These are phyloP conservation scores for Lepidothrix coronata DNA, from an alignment of 2,113 vertebrate species.

Conservation along the genomic window DNA sequence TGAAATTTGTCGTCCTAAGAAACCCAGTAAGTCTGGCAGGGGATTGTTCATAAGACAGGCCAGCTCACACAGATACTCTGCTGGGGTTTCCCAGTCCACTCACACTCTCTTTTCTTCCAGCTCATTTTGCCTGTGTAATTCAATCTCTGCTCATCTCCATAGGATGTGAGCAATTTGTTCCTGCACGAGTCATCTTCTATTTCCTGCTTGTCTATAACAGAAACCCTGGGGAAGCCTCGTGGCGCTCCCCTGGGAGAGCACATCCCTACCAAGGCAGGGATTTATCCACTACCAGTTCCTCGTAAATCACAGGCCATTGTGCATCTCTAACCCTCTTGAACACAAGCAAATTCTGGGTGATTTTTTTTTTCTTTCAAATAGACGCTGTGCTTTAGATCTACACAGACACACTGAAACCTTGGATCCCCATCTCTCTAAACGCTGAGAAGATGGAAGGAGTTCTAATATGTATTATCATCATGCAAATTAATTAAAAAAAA, in stretches of 20 bases:
- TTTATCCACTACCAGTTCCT: neutral
- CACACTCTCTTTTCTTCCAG: neutral
- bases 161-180: conserved; percentile 47
- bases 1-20: neutral
- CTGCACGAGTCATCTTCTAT: conserved; percentile 3
- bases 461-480: neutral
- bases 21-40: neutral
- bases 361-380: neutral
- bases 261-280: neutral
- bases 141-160: conserved; percentile 2
- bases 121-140: conserved; percentile 18
- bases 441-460: neutral
- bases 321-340: neutral
- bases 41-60: neutral
- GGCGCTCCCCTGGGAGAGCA: conserved; percentile 26
- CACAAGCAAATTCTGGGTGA: neutral
- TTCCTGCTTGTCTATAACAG: conserved; percentile 40
- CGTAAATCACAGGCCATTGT: neutral
- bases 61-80: neutral
- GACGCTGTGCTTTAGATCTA: neutral
- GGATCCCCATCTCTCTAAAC: neutral
- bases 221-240: conserved; percentile 15
- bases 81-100: conserved; percentile 28
- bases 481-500: neutral
- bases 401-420: neutral